These are phyloP conservation scores for Zaprionus ornatus DNA, from an alignment of 1,140 invertebrate genomes.

Conservation along the genomic window DNA sequence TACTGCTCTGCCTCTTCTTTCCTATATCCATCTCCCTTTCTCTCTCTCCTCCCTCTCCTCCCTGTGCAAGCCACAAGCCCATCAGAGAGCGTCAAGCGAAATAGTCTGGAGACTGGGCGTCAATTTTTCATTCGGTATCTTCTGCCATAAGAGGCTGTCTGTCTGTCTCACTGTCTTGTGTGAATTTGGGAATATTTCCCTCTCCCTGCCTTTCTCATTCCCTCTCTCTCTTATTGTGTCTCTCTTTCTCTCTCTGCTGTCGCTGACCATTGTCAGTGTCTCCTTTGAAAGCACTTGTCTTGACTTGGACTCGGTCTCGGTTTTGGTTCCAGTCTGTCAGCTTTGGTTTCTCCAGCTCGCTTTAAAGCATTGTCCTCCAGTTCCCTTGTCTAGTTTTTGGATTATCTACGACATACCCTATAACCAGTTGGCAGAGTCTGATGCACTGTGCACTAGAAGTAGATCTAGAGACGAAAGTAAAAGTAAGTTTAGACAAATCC, in stretches of 20 bases:
- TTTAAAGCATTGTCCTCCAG: constrained; percentile 48
- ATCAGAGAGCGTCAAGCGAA: neutral
- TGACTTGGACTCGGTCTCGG: constrained; percentile 52
- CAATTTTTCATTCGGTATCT: constrained; percentile 73
- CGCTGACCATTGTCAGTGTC: constrained; percentile 56
- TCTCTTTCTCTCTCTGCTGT: constrained; percentile 15
- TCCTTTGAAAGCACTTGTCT: constrained; percentile 53
- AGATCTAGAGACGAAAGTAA: neutral
- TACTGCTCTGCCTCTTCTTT: no score
- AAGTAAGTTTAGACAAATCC: neutral
- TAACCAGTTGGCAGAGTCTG: neutral
- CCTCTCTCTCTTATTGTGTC: constrained; percentile 12
- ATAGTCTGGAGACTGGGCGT: constrained; percentile 33
- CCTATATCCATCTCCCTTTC: neutral
- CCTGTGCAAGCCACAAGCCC: constrained; percentile 17
- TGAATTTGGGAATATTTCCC: constrained; percentile 37
- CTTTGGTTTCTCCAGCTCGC: constrained; percentile 41
- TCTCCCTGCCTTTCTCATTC: neutral
- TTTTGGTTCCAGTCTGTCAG: constrained; percentile 35
- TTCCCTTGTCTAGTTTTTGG: constrained; percentile 30
- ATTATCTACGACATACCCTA: constrained; percentile 6
- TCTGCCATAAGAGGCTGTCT: constrained; percentile 30
- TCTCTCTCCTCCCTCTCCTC: neutral
- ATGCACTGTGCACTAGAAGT: neutral
- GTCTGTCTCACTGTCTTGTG: constrained; percentile 30